Conservation (phyloP, 2,888 invertebrate species). For the Agonopterix arenella region DNA sequence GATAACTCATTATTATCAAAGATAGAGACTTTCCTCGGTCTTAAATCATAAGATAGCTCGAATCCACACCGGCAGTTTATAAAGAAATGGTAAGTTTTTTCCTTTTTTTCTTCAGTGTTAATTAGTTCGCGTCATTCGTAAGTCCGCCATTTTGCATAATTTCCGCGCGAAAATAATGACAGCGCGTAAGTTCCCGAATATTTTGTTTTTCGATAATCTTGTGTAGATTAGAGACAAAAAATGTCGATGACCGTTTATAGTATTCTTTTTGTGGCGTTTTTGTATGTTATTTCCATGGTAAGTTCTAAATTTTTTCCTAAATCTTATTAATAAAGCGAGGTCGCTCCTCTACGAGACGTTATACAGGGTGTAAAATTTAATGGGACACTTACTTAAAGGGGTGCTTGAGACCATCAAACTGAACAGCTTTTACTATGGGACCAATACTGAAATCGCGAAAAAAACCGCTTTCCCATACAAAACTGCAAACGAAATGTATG, state of each 20-base stretch:
- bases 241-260: background rate
- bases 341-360: too few relatives aligned
- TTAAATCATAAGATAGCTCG: constrained; percentile 33
- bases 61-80: constrained; percentile 34
- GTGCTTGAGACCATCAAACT: too few relatives aligned
- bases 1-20: constrained; percentile 21
- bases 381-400: too few relatives aligned
- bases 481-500: too few relatives aligned
- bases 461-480: too few relatives aligned
- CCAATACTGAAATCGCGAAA: too few relatives aligned
- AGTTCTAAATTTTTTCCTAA: background rate
- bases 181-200: background rate
- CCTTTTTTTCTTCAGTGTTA: constrained; percentile 25
- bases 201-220: background rate
- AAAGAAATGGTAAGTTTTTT: constrained; percentile 62
- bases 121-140: constrained; percentile 18
- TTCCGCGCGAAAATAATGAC: background rate
- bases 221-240: background rate
- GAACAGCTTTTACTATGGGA: too few relatives aligned
- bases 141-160: background rate
- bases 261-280: constrained; percentile 4
- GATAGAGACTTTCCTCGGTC: constrained; percentile 7
- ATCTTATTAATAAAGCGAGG: too few relatives aligned
- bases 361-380: too few relatives aligned
- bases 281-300: constrained; percentile 8